phyloP scores from a whole-genome alignment of 2,888 invertebrate species.

The Dryobota labecula region DNA sequence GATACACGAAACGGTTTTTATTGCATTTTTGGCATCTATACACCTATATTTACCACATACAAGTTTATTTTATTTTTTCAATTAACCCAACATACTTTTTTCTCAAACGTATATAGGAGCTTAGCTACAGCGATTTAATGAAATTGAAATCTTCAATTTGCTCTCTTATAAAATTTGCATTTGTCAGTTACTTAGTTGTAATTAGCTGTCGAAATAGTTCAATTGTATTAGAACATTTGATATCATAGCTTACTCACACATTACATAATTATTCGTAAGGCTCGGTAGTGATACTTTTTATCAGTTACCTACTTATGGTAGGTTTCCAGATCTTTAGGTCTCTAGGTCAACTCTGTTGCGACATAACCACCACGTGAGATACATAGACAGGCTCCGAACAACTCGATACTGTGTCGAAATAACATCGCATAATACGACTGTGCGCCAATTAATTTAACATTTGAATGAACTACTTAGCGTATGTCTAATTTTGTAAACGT shows the following conservation, averaged over 20 bases:
- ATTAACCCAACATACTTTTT: too few relatives aligned
- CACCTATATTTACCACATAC: too few relatives aligned
- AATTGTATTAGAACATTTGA: background rate
- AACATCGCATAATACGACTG: constrained; percentile 50
- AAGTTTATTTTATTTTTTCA: too few relatives aligned
- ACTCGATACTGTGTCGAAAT: constrained; percentile 64
- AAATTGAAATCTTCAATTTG: too few relatives aligned
- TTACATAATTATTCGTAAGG: constrained; percentile 50
- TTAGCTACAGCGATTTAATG: too few relatives aligned
- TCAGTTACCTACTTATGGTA: constrained; percentile 57
- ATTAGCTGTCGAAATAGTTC: too few relatives aligned
- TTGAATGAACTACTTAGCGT: constrained; percentile 51
- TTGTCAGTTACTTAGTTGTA: too few relatives aligned
- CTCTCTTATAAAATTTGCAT: too few relatives aligned
- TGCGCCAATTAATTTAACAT: constrained; percentile 53
- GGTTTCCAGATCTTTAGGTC: constrained; percentile 69
- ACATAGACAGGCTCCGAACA: constrained; percentile 65
- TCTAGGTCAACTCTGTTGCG: constrained; percentile 68
- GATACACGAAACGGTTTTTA: too few relatives aligned
- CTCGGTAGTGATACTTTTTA: constrained; percentile 40
- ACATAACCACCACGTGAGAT: constrained; percentile 63
- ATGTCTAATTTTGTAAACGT: constrained; percentile 41
- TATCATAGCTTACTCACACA: background rate
- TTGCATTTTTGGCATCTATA: too few relatives aligned
- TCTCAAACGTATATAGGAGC: too few relatives aligned